Base-by-base conservation (phyloP, 2,797 vertebrate genomes). In the Danio tinwini region DNA sequence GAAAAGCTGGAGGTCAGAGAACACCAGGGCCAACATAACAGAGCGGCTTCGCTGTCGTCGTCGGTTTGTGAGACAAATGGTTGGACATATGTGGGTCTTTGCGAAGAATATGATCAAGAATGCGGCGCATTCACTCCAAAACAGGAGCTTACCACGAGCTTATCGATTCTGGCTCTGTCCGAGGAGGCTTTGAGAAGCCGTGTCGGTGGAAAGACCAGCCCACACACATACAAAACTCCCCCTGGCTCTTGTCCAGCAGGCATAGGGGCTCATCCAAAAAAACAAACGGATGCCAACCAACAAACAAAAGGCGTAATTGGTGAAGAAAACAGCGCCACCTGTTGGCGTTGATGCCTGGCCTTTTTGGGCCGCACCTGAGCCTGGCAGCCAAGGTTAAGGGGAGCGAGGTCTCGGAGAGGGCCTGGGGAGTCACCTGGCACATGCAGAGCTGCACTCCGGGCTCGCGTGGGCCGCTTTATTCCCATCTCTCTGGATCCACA, bases 241-340 rank as follows among this genome's bases (percentile, higher is more conserved):
- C 29, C 68, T 79, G 82, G 82, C 78, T 59, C 11, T 16, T 50
- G 45, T 89, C 84, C 88, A 86, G 68, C 64, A 64, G 85, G 82
- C 64, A 71, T 84, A 55, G 74, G 69, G 86, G 83, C 85, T 84
- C 80, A 84, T 88, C 88, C 88, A 91, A 91, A 91, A 29, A 29
- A 89, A 88, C 87, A 90, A 91, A 88, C 90, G 89, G 85, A 91
- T 90, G 91, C 92, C 93, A 93, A 85, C 85, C 83, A 89, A 90
- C 88, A 91, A 90, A 91, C 89, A 89, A 91, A 91, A 90, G 85
- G 81, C 37, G 53, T 88, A 90, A 93, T 92, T 92, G 91, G 87
- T 82, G 89, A 88, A 91, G 90, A 92, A 91, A 92, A 93, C 90
- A 91, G 91, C 88, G 87, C 90, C 92, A 91, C 92, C 93, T 94